Evolutionary conservation across 2,797 vertebrate species (phyloP), one percentile per base, ranked within the genome.

Genomic region (Macrochelys suwanniensis): DNA sequence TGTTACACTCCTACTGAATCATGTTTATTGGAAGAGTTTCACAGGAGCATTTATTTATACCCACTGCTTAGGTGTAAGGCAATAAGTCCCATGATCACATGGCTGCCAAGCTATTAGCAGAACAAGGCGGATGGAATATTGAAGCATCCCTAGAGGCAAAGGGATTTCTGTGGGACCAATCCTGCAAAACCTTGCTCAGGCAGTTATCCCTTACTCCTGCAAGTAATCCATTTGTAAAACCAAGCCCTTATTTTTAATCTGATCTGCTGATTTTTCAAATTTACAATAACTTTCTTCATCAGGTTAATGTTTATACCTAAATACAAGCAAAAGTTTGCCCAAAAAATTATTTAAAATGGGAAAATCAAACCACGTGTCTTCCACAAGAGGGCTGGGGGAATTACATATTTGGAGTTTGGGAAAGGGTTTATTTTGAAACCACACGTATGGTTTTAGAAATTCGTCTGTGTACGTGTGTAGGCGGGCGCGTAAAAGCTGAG

Each of bases 391-490:
- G 65, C 16, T 37, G 65, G n/a, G 5, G 65, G 12, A 26, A 68
- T 68, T n/a, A 68, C 17, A 37, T 15, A 31, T 68, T 12, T 59
- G 33, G 65, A 68, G 17, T 68, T 68, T 68, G n/a, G 65, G 61
- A 65, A 65, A 65, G 33, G 33, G 33, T 19, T 65, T 65, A 65
- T 7, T 65, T n/a, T 65, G 61, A 65, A 65, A n/a, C 33, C 61
- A 19, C 33, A n/a, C 16, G 1, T 28, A 33, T 33, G 16, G 65
- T 17, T 37, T 68, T 68, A 68, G 33, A 37, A n/a, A 68, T 68
- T 19, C 2, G 28, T 19, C 5, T 16, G 15, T 6, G 15, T 51
- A 16, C 6, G 4, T 50, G 50, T 16, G 2, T 6, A 16, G 2
- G 16, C 5, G 50, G 5, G 16, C 16, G 16, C 51, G 51, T 51